Base-by-base conservation (phyloP, 2,888 invertebrate genomes). In the Dendrolimus pini region DNA sequence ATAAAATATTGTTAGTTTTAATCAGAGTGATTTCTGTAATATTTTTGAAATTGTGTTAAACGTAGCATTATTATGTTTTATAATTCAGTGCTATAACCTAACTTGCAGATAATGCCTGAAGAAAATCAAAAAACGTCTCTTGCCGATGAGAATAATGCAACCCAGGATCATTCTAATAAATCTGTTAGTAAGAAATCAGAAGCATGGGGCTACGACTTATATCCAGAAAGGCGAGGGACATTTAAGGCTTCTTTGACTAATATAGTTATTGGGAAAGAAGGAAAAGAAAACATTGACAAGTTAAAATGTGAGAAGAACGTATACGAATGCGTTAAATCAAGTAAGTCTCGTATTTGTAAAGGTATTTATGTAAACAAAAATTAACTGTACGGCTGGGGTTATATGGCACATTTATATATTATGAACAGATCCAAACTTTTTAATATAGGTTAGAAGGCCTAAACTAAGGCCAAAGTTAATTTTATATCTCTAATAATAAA, bases 281-380 rank as follows among this genome's bases (percentile, higher is more conserved):
- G 95, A 47, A 92, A 92, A 64, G 95, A 96, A 77, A 91, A 86
- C 57, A 82, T 95, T 12, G 93, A 95, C 47, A 96, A 94, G 82
- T 83, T 94, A 1, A 95, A 94, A 81, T 98, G 97, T 75, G 97
- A 97, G 85, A 85, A 93, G 64, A 95, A 95, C 78, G 96, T 97
- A 0, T 94, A 93, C 68, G 91, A 93, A 56, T 96, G 96, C 80
- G 82, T 96, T 0, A 93, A 94, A 81, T 93, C 93, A 57, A 96
- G 96, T 92, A 79, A 84, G 92, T 61, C 12, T 18, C 1, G 13
- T 57, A 18, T 42, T 54, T 10, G 13, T 56, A 53, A 14, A 18
- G 54, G 14, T 57, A 18, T 42, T 54, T 10, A 30, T 56, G 55
- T 18, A 18, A 56, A 54, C 42, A 7, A 47, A 10, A 10, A 12